Percentiles rank a stretch among this genome's conserved stretches.
phyloP scores from a whole-genome alignment of 2,888 invertebrate species.

The Chironomus riparius region DNA sequence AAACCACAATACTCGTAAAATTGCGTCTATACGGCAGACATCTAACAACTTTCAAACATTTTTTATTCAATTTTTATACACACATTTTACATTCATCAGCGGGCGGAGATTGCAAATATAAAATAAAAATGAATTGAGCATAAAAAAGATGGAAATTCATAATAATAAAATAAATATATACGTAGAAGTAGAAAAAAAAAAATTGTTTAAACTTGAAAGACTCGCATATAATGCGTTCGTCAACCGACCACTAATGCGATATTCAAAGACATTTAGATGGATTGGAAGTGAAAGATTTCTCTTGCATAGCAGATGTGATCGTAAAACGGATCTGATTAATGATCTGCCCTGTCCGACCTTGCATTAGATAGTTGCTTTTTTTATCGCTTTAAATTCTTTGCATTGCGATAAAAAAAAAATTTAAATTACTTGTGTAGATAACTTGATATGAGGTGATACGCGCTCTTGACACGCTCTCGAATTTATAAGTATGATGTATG shows the following conservation, averaged over 20 bases:
- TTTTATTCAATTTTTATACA: too few relatives aligned
- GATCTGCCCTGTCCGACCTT: background rate
- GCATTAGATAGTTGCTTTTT: background rate
- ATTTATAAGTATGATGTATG: too few relatives aligned
- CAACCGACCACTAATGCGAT: background rate
- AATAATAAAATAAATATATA: too few relatives aligned
- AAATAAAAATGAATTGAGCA: background rate
- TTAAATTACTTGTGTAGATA: background rate
- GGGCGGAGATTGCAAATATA: background rate
- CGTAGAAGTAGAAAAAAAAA: too few relatives aligned
- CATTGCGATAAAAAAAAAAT: slow-evolving; percentile 5
- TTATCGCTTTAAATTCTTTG: background rate
- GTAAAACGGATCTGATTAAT: slow-evolving; percentile 4
- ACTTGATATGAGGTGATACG: background rate
- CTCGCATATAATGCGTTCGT: background rate
- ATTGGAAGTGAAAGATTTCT: background rate
- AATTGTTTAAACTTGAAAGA: background rate
- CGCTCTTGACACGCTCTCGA: background rate
- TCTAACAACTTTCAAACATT: too few relatives aligned
- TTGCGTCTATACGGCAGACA: too few relatives aligned
- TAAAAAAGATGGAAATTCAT: too few relatives aligned
- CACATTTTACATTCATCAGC: background rate
- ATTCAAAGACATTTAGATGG: too few relatives aligned
- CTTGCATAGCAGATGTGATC: background rate
- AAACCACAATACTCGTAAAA: too few relatives aligned